These are phyloP conservation scores for Elanus axillaris DNA, from an alignment of 2,113 vertebrate species.

Conservation along the genomic window DNA sequence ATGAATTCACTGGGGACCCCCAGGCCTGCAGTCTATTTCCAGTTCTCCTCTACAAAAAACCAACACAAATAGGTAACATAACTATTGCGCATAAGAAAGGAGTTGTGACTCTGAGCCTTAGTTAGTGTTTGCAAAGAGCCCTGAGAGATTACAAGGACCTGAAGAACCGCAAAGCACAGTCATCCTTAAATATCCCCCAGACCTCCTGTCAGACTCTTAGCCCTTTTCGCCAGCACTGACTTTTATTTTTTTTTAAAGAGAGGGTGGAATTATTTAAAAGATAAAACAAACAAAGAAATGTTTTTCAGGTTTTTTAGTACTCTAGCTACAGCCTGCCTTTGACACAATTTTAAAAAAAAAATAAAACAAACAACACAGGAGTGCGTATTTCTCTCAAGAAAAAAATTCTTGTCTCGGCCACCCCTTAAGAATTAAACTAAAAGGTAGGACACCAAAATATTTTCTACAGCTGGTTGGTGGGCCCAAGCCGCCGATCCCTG, in stretches of 20 bases:
- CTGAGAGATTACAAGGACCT: background rate
- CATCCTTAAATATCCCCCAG: background rate
- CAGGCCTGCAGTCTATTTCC: background rate
- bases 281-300: background rate
- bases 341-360: background rate
- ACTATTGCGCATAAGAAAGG: background rate
- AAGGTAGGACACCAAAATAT: background rate
- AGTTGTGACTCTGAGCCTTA: background rate
- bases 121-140: background rate
- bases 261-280: background rate
- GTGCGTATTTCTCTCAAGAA: background rate
- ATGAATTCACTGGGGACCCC: background rate
- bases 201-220: background rate
- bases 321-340: background rate
- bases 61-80: background rate
- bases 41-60: background rate
- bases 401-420: background rate
- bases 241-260: background rate
- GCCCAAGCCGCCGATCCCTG: background rate
- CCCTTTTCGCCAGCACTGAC: background rate
- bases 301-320: background rate
- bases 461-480: background rate
- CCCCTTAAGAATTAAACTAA: background rate
- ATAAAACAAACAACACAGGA: background rate
- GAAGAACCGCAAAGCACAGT: background rate